Evolutionary conservation across 2,888 invertebrate genomes (phyloP), one percentile per base, ranked within the genome.

Genomic region (Oscheius sp.): DNA sequence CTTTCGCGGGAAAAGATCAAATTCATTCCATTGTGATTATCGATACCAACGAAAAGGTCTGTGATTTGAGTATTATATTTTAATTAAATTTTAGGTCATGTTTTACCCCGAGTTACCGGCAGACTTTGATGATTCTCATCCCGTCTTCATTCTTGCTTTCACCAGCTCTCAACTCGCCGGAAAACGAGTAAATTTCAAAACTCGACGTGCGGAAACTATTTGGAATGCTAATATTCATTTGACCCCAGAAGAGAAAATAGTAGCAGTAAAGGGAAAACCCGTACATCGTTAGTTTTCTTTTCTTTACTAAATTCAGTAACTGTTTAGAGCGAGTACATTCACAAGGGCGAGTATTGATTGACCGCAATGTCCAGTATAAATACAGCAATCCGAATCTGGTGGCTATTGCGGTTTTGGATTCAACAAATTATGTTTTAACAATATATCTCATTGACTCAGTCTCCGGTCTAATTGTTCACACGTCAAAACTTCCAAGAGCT

Each of bases 321-420:
- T 23, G 23, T 68, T 9, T 61, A 86, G 90, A 91, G 82, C 89
- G 89, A 79, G 94, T 95, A 18, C 96, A 97, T 90, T 96, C 96
- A 0, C 95, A 96, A 89, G 99, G 98, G 27, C 92, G 95, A 80
- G 97, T 97, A 64, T 91, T 98, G 81, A 93, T 94, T 45, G 98
- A 99, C 91, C 92, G 99, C 77, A 95, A 95, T 84, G 99, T 99
- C 69, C 92, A 98, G 46, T 99, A 99, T 91, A 99, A 99, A 90
- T 98, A 99, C 90, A 92, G 94, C 83, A 99, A 99, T 91, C 99
- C 99, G 35, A 99, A 99, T 91, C 91, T 99, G 80, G 78, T 75
- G 2, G 80, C 79, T 0, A 53, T 81, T 21, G 78, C 81, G 1
- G 59, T 83, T 1, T 64, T 85, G 7, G 82, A 86, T 56, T 69